Evolutionary conservation across 2,113 vertebrate species (phyloP), one percentile per base, ranked within the genome.

Genomic region (Aphyosemion australe): DNA sequence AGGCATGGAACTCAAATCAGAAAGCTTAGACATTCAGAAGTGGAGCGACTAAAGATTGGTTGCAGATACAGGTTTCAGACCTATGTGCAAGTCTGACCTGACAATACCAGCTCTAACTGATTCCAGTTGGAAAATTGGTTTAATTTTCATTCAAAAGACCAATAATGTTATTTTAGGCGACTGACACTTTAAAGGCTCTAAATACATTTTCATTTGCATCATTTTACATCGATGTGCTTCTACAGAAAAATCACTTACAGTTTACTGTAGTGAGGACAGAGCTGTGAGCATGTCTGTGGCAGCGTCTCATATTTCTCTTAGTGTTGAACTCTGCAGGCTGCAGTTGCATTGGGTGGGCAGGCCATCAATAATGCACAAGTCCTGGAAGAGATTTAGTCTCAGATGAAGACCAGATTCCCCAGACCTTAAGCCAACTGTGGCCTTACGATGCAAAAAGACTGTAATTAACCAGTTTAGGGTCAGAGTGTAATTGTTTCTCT

Each of bases 311-410:
- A 34, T 88, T 78, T 83, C 86, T 58, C 41, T 37, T 45, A 37
- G 60, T 8, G 46, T 57, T 53, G 32, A 50, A 21, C 49, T 59
- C 41, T 74, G 73, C 70, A 68, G 70, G 51, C 31, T 47, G 47
- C 9, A 43, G 63, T 34, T 4, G 7, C 43, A 51, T 51, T 57
- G 61, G 12, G 16, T 49, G 59, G 54, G 26, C 62, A 55, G 50
- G 32, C 13, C 67, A 88, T 88, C 62, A 84, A 84, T 84, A 86
- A 86, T 86, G 72, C 50, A 84, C 54, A 68, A 60, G 77, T 32
- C 62, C 76, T 69, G 16, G 60, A 65, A 74, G 76, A 82, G 78
- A 81, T 72, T 76, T 74, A 71, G 61, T 65, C 79, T 75, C 67
- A 50, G 59, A 67, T 67, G 71, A 70, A 65, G 73, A 61, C 50